Conservation (phyloP, 2,113 vertebrate species). For the Antechinus stuartii region DNA sequence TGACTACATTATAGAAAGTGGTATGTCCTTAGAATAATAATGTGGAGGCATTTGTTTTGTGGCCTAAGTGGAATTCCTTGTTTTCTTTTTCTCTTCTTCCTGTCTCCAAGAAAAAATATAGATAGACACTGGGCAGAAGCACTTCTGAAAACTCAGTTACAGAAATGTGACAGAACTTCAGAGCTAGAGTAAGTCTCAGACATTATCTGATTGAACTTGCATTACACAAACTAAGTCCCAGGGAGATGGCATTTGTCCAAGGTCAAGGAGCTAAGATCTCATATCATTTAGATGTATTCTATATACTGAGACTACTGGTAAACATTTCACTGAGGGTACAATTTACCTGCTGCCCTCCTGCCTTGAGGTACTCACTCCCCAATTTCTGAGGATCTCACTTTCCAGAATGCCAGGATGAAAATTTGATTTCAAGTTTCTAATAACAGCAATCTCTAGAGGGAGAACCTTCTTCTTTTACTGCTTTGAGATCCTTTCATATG, state of each 20-base stretch:
- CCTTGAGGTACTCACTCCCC: neutral
- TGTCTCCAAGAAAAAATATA: neutral
- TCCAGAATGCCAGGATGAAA: neutral
- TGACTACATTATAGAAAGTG: neutral
- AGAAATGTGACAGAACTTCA: neutral
- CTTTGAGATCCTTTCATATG: neutral
- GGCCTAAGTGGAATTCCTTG: neutral
- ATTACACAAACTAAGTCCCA: neutral
- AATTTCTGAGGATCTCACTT: neutral
- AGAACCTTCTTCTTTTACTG: neutral
- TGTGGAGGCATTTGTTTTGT: neutral
- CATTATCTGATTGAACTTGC: neutral
- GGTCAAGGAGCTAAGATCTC: neutral
- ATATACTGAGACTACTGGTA: neutral
- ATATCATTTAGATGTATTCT: neutral
- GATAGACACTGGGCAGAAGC: neutral
- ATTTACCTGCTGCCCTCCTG: neutral
- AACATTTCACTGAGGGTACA: neutral
- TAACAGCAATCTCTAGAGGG: neutral
- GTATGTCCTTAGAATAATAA: neutral
- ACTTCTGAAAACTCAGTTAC: neutral
- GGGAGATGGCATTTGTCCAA: neutral
- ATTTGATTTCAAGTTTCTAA: neutral
- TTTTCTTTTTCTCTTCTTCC: neutral
- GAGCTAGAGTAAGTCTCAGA: neutral